phyloP scores from a whole-genome alignment of 2,113 vertebrate genomes.

The Podarcis cretensis region DNA sequence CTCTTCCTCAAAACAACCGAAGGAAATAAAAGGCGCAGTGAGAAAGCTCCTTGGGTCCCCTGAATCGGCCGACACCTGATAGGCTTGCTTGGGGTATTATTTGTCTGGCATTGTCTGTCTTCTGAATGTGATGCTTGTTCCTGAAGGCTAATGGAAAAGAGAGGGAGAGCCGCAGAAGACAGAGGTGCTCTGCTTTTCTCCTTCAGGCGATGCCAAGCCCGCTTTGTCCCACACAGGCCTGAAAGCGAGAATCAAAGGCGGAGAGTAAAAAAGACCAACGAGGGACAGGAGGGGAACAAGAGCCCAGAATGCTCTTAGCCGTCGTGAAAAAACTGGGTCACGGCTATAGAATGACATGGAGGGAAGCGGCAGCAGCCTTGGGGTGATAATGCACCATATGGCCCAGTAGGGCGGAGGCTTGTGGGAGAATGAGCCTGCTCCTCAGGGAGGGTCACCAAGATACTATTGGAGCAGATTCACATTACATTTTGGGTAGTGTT shows the following conservation, averaged over 20 bases:
- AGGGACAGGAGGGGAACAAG: constrained; percentile 28
- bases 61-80: constrained; percentile 72
- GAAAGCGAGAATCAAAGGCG: constrained; percentile 60
- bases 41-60: constrained; percentile 66
- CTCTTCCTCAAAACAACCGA: constrained; percentile 54
- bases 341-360: constrained; percentile 56
- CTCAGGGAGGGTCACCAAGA: not conserved
- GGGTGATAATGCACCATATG: not conserved
- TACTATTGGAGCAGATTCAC: not conserved
- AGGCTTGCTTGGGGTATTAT: not conserved
- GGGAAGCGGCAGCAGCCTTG: rapidly evolving
- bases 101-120: constrained; percentile 67
- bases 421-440: no score
- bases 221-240: constrained; percentile 43
- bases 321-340: constrained; percentile 66
- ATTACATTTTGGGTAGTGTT: not conserved
- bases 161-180: constrained; percentile 29
- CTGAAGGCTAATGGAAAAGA: constrained; percentile 60
- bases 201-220: constrained; percentile 50
- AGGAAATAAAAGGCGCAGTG: constrained; percentile 54
- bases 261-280: constrained; percentile 9
- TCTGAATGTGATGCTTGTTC: constrained; percentile 76
- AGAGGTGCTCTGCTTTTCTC: constrained; percentile 8
- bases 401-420: no score
- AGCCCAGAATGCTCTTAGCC: rapidly evolving